A percentile compares a stretch with the other conserved stretches of the same genome.
Evolutionary conservation across 2,113 vertebrate genomes (phyloP).

Genomic region (Pteruthius melanotis): DNA sequence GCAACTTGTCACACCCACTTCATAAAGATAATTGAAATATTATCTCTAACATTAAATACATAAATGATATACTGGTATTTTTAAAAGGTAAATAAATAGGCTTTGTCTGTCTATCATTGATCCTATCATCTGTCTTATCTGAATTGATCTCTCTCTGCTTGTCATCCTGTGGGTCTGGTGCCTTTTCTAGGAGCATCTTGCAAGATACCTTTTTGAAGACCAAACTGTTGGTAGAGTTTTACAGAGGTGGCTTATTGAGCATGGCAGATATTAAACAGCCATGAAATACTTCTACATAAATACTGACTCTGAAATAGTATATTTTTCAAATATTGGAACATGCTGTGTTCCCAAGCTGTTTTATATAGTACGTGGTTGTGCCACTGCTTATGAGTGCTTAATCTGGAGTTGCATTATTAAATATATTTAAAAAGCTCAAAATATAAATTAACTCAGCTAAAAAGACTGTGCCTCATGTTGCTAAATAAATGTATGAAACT

Average conservation of each 20-base stretch:
- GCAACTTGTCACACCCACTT: neutral
- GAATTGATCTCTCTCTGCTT: neutral
- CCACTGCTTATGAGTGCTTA: neutral
- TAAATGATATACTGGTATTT: neutral
- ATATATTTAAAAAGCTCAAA: neutral
- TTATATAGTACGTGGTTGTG: neutral
- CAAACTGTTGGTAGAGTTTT: neutral
- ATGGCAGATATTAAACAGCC: neutral
- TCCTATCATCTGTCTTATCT: fast-evolving
- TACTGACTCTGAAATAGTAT: neutral
- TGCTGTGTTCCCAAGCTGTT: neutral
- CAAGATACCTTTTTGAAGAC: neutral
- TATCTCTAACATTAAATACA: neutral
- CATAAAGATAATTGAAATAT: neutral
- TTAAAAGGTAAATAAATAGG: neutral
- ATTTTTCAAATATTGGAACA: neutral
- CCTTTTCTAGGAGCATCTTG: neutral
- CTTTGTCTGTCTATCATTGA: neutral
- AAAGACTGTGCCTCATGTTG: neutral
- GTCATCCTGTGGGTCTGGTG: neutral
- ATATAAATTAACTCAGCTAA: neutral
- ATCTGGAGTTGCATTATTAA: neutral
- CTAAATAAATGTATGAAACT: neutral
- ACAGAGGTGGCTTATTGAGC: neutral
- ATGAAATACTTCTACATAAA: neutral